Conservation (phyloP, 2,888 invertebrate species). For the Margaritifera margaritifera region DNA sequence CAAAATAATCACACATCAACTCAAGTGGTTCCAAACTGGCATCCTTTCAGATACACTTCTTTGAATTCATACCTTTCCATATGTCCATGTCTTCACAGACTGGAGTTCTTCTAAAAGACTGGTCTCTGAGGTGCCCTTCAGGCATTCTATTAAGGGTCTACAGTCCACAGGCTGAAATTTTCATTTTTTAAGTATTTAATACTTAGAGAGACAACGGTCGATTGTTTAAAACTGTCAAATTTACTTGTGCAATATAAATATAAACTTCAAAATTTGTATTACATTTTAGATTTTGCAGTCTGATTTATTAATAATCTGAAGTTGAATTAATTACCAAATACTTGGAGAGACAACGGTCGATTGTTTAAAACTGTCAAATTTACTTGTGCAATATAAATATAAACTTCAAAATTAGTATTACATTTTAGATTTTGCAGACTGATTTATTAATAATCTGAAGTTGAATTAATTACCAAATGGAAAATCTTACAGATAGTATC, state of each 20-base stretch:
- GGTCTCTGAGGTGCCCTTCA: conserved; percentile 79
- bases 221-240: neutral
- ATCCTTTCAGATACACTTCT: neutral
- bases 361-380: neutral
- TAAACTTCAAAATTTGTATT: too few relatives aligned
- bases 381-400: too few relatives aligned
- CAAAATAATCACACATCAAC: neutral
- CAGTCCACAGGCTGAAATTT: conserved; percentile 78
- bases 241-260: too few relatives aligned
- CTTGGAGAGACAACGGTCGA: neutral
- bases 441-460: too few relatives aligned
- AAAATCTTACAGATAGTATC: too few relatives aligned
- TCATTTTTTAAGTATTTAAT: neutral
- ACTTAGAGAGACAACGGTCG: neutral
- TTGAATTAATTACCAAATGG: too few relatives aligned
- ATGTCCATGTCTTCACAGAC: conserved; percentile 86
- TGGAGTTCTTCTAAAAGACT: conserved; percentile 82
- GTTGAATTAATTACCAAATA: too few relatives aligned
- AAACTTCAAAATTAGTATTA: too few relatives aligned
- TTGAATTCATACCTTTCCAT: conserved; percentile 78
- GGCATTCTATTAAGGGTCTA: conserved; percentile 82
- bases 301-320: too few relatives aligned
- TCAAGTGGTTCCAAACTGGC: neutral
- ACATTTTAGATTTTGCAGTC: too few relatives aligned
- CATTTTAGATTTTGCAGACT: too few relatives aligned